Conservation (phyloP, 2,113 vertebrate genomes). For the Calyptomena viridis region DNA sequence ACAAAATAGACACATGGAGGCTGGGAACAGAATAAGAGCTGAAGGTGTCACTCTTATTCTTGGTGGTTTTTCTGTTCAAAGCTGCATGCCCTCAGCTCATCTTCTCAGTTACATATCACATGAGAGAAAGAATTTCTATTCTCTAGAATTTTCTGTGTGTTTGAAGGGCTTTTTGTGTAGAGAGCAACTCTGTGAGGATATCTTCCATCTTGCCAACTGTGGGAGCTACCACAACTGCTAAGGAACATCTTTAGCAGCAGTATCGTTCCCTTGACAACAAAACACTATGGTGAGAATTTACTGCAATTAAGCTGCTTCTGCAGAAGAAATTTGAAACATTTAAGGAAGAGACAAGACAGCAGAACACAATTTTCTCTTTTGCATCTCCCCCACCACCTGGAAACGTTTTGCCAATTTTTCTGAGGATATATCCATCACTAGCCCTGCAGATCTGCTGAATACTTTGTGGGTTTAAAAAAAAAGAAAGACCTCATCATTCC, state of each 20-base stretch:
- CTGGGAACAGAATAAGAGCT: background rate
- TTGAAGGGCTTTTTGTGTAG: background rate
- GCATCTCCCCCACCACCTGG: background rate
- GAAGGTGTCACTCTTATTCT: background rate
- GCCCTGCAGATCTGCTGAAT: background rate
- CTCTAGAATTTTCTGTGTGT: background rate
- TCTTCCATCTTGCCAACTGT: background rate
- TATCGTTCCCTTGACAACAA: background rate
- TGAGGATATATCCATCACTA: background rate
- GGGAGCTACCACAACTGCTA: background rate
- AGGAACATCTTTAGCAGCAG: background rate
- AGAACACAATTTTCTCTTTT: background rate
- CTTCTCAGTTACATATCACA: background rate
- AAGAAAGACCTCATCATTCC: constrained; percentile 3
- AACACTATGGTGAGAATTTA: background rate
- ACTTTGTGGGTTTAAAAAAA: background rate
- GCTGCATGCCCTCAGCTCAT: background rate
- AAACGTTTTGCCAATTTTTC: background rate
- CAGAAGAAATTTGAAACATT: background rate
- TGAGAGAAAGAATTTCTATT: background rate
- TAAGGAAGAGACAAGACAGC: background rate
- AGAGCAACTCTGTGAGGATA: background rate
- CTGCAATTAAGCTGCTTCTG: background rate
- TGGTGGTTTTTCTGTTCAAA: background rate
- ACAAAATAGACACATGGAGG: background rate